Evolutionary conservation across 2,797 vertebrate species (phyloP).

Genomic region (Anguilla megastoma): DNA sequence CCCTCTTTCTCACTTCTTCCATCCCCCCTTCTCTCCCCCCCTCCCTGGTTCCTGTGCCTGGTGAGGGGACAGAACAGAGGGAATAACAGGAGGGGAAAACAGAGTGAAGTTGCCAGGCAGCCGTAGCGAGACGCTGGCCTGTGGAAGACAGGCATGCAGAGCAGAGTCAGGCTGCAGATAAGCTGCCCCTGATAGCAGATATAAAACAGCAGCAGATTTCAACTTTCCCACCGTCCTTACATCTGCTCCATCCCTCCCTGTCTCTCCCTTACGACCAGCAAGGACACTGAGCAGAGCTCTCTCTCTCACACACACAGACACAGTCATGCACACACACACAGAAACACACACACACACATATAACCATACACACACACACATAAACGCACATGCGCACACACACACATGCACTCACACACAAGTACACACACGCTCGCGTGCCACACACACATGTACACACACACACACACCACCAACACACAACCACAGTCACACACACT

Average conservation of each 20-base stretch:
- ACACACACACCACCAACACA: not conserved
- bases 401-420: constrained; percentile 8
- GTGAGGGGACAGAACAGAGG: constrained; percentile 38
- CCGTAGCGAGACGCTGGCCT: constrained; percentile 83
- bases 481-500: not conserved
- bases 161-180: constrained; percentile 81
- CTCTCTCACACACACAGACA: constrained; percentile 23
- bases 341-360: not conserved
- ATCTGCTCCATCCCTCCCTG: constrained; percentile 67
- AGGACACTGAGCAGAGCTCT: constrained; percentile 48
- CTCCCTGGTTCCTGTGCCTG: constrained; percentile 39
- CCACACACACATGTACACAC: not conserved
- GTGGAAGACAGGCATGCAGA: constrained; percentile 82
- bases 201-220: constrained; percentile 97
- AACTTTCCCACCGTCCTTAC: constrained; percentile 89
- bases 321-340: not conserved
- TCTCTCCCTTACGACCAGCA: constrained; percentile 54
- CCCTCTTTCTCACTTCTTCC: not conserved
- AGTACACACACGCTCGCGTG: not conserved
- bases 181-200: constrained; percentile 82
- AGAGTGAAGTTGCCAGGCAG: constrained; percentile 62
- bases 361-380: not conserved
- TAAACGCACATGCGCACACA: not conserved
- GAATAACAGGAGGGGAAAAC: constrained; percentile 39
- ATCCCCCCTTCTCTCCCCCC: constrained; percentile 49